Evolutionary conservation across 2,113 vertebrate genomes (phyloP), one percentile per base, ranked within the genome.

Genomic region (Benitochromis conjunctus): DNA sequence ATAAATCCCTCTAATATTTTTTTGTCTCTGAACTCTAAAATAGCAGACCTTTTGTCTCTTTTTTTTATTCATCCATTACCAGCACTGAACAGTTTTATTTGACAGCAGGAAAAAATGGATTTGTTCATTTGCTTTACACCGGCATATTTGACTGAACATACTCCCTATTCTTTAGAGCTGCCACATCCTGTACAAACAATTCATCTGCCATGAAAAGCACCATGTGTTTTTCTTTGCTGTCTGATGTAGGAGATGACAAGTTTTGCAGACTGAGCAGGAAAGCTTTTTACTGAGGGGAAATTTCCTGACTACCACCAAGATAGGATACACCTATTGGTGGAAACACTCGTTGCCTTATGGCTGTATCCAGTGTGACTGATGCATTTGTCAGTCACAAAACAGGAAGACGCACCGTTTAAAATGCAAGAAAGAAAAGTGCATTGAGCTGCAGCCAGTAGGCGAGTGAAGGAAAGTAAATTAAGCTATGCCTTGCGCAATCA

Each of bases 351-450:
- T 79, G 77, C 85, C 85, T 91, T 9, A 14, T 89, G 86, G 90
- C 86, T 92, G 58, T 69, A 24, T 83, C 82, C 89, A 76, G 38
- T 18, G 81, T 91, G 91, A 93, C 88, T 86, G 89, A 91, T 94
- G 89, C 80, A 41, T 83, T 77, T 91, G 82, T 93, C 83, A 87
- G 64, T 64, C 36, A 58, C 6, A 77, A 90, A 66, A 91, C 83
- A 93, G 83, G 71, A 84, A 84, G 55, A 87, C 38, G 58, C 77
- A 83, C 85, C 79, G 87, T 94, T 93, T 87, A 62, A 90, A 92
- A 92, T 91, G 91, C 90, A 90, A 88, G 89, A 91, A 90, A 88
- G 89, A 91, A 91, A 91, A 76, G 60, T 86, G 82, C 64, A 81
- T 76, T 71, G 88, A 89, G 82, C 85, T 13, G 43, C 85, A 53